Evolutionary conservation across 1,140 invertebrate genomes (phyloP).

Genomic region (Akabosia matsudoensis): DNA sequence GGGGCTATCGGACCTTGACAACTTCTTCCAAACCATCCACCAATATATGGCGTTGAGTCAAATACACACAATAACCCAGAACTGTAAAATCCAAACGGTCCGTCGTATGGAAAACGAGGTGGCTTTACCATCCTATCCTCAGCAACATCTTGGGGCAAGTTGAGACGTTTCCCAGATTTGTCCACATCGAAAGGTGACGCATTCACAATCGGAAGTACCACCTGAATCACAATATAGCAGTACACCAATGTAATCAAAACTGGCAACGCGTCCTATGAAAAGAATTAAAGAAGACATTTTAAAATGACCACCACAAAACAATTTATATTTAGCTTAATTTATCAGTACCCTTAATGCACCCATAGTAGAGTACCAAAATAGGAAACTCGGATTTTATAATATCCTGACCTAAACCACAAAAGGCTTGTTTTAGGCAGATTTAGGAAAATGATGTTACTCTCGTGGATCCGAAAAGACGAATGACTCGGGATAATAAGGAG

Average conservation of each 20-base stretch:
- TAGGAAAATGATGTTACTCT: too few species aligned
- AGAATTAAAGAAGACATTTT: background rate
- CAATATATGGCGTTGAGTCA: background rate
- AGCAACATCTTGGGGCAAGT: background rate
- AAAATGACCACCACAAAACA: too few species aligned
- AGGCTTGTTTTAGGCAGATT: background rate
- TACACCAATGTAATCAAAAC: background rate
- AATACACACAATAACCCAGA: background rate
- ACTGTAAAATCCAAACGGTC: constrained; percentile 9
- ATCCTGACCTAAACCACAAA: too few species aligned
- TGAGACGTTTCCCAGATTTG: background rate
- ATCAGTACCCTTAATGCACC: too few species aligned
- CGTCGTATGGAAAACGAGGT: constrained; percentile 25
- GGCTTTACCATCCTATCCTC: constrained; percentile 19
- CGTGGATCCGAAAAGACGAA: too few species aligned
- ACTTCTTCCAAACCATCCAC: background rate
- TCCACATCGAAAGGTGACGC: background rate
- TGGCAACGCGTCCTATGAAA: background rate
- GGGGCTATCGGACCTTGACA: background rate
- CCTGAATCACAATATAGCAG: background rate
- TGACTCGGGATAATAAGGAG: too few species aligned
- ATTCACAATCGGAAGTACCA: background rate
- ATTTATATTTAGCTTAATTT: too few species aligned
- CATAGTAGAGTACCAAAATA: too few species aligned
- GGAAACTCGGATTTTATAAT: too few species aligned